Base-by-base conservation (phyloP, 2,797 vertebrate species). In the Brotula barbata region DNA sequence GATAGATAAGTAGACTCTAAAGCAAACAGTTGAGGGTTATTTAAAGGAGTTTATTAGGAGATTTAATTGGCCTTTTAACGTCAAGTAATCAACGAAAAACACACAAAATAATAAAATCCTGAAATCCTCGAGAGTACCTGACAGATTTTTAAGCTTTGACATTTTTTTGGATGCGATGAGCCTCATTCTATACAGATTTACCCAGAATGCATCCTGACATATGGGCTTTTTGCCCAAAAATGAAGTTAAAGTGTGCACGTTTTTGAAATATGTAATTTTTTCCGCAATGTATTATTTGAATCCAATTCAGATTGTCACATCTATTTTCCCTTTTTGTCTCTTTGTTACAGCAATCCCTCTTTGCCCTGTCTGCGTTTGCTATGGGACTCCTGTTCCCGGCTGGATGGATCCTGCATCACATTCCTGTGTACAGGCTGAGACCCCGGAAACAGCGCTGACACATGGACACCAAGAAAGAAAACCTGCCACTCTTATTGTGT, bases 391-490 rank as follows among this genome's bases (percentile, higher is more conserved):
- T 94, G 77, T 88, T 69, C 53, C 93, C 91, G 0, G 91, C 92
- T 66, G 94, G 90, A 64, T 94, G 93, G 92, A 78, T 95, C 72
- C 37, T 94, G 78, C 81, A 81, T 67, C 90, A 90, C 62, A 79
- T 95, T 71, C 83, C 91, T 63, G 77, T 82, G 12, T 92, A 91
- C 55, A 85, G 57, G 45, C 89, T 71, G 64, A 89, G 69, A 80
- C 25, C 81, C 19, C 64, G 67, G 64, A 71, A 78, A 51, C 41
- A 54, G 31, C 50, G 51, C n/a, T 85, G 71, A 89, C 58, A 43
- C 13, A 15, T 21, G 39, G 14, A 28, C 37, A 15, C 14, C 33
- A 20, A 13, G 4, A 49, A 31, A 61, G 12, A 42, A 16, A 15
- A 7, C 8, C 6, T 28, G 52, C 20, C 19, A 46, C 6, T 17